Conservation (phyloP, 2,797 vertebrate species). For the Loris lydekkerianus region DNA sequence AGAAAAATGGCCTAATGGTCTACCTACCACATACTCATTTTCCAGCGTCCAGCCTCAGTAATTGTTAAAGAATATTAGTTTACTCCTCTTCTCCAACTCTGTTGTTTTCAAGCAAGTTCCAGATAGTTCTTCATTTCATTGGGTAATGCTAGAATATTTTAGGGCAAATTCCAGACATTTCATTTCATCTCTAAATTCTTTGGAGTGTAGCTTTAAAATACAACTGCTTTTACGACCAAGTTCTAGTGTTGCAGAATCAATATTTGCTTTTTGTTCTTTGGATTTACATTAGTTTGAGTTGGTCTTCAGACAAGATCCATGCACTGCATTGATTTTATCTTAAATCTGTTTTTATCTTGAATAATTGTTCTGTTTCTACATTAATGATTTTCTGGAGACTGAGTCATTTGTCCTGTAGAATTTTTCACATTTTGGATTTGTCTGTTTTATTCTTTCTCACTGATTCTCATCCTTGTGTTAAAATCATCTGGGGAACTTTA, state of each 20-base stretch:
- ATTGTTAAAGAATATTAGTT: not conserved
- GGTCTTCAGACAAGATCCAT: not conserved
- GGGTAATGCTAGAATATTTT: not conserved
- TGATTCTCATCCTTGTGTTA: not conserved
- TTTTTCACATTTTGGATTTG: slow-evolving; percentile 20
- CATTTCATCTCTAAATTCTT: not conserved
- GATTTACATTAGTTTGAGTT: not conserved
- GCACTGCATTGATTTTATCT: not conserved
- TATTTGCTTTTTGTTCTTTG: not conserved
- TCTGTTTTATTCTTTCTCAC: not conserved
- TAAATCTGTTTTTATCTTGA: not conserved
- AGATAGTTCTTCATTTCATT: not conserved
- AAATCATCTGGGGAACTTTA: not conserved
- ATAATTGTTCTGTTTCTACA: not conserved
- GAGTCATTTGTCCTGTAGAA: not conserved
- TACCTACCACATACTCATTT: not conserved
- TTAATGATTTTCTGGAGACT: not conserved
- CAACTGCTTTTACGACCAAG: not conserved
- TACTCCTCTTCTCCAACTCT: accelerated
- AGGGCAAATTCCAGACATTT: not conserved
- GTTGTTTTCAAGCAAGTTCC: not conserved
- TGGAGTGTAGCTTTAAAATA: not conserved
- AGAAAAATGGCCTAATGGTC: not conserved
- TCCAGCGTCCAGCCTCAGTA: not conserved
- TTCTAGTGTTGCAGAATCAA: not conserved